phyloP scores from a whole-genome alignment of 2,113 vertebrate genomes.

The Trichechus manatus region DNA sequence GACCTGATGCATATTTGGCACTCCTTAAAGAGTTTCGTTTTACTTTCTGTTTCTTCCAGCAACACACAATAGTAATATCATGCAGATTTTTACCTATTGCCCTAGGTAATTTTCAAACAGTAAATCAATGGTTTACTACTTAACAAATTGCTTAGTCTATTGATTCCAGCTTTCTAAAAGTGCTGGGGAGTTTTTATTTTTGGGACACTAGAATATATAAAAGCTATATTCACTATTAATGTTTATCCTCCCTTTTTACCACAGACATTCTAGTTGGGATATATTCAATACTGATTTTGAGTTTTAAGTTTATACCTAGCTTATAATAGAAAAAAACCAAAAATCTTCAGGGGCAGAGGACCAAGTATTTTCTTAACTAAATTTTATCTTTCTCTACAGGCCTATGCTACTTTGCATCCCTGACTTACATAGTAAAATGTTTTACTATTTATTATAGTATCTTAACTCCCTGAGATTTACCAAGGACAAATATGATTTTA shows the following conservation, averaged over 20 bases:
- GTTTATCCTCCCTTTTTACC: neutral
- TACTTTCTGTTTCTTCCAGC: constrained; percentile 53
- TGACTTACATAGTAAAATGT: constrained; percentile 52
- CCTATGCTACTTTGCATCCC: constrained; percentile 10
- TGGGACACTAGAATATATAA: constrained; percentile 36
- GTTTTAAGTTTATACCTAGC: neutral
- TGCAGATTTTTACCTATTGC: neutral
- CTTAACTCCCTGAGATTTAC: constrained; percentile 69
- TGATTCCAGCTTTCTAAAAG: constrained; percentile 56
- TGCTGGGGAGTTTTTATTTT: neutral
- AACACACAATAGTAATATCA: neutral
- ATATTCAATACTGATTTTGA: constrained; percentile 21
- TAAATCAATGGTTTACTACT: neutral
- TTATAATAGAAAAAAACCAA: neutral
- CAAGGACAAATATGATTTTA: constrained; percentile 69
- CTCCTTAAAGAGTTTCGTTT: constrained; percentile 25
- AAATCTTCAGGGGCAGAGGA: neutral
- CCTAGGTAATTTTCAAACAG: neutral
- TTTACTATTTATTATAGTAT: constrained; percentile 53
- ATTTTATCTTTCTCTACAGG: constrained; percentile 48
- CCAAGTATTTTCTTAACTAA: neutral
- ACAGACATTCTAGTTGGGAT: neutral
- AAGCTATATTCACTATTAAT: neutral
- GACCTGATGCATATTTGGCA: constrained; percentile 48
- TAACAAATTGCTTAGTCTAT: constrained; percentile 61